Evolutionary conservation across 2,113 vertebrate genomes (phyloP), one percentile per base, ranked within the genome.

Genomic region (Cisticola juncidis): DNA sequence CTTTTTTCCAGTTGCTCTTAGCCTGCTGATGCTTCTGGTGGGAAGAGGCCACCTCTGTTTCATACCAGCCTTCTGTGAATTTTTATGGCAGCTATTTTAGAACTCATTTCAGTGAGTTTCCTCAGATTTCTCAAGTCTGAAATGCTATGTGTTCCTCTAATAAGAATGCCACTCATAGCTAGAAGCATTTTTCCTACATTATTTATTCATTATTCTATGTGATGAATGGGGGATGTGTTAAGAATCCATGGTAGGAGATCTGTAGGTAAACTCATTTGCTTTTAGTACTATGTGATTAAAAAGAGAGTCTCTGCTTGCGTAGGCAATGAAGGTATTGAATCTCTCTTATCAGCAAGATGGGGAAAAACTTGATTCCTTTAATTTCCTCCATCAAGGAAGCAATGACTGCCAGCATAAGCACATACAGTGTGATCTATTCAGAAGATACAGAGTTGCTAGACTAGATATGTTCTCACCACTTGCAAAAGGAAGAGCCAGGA

Each of bases 191-290:
- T 92, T 84, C 77, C 61, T 95, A 77, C 23, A 88, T 96, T 93
- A 95, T 87, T 96, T 96, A 96, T 88, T 93, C 79, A 83, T 93
- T 91, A 88, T 80, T 87, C 90, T 91, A 65, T 85, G 82, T 71
- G 80, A 93, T 89, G 74, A 88, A 95, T 85, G 92, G 91, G 79
- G 93, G 80, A 95, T 73, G 90, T 93, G 70, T 81, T 90, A 85
- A 69, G 85, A 94, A 86, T 92, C 90, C 66, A 40, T 56, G 71
- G 86, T 77, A 94, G 79, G 74, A 95, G 74, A 72, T 79, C 60
- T 93, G 71, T 79, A 96, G 82, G 90, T 90, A 94, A 85, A 82
- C 79, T 96, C 80, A 95, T 94, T 96, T 95, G 87, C 62, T 92
- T 89, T 84, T 72, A 65, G 81, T 85, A 76, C 48, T 84, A 33